Conservation (phyloP, 2,113 vertebrate species). For the Alectura lathami region DNA sequence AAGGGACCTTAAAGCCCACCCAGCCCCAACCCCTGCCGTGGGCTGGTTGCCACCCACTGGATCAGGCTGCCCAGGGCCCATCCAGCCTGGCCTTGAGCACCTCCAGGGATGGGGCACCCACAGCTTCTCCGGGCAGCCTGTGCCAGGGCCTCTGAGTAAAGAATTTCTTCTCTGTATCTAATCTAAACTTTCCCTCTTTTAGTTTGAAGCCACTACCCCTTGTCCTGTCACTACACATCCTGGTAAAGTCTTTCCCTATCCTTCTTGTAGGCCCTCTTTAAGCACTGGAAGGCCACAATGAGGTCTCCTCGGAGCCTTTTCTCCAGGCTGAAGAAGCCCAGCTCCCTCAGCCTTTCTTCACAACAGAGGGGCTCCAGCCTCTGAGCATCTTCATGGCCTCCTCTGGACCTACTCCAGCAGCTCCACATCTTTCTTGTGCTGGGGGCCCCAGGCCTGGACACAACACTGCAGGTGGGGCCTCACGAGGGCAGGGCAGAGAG, state of each 20-base stretch:
- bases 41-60: too few species aligned
- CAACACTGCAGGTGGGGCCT: neutral
- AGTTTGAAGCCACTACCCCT: neutral
- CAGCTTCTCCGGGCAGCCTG: too few species aligned
- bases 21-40: too few species aligned
- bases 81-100: too few species aligned
- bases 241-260: neutral
- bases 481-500: neutral
- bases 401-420: neutral
- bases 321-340: neutral
- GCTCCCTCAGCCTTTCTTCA: neutral
- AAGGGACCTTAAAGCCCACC: too few species aligned
- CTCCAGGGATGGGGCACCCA: too few species aligned
- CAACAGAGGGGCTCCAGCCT: neutral
- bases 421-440: neutral
- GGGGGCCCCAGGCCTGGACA: neutral
- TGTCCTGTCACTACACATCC: neutral
- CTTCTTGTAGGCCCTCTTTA: neutral
- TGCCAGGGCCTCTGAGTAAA: too few species aligned
- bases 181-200: too few species aligned
- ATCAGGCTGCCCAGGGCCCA: too few species aligned
- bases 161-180: too few species aligned
- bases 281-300: neutral
- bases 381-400: neutral
- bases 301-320: neutral